phyloP scores from a whole-genome alignment of 2,888 invertebrate species.

The Synergus laeviventris region DNA sequence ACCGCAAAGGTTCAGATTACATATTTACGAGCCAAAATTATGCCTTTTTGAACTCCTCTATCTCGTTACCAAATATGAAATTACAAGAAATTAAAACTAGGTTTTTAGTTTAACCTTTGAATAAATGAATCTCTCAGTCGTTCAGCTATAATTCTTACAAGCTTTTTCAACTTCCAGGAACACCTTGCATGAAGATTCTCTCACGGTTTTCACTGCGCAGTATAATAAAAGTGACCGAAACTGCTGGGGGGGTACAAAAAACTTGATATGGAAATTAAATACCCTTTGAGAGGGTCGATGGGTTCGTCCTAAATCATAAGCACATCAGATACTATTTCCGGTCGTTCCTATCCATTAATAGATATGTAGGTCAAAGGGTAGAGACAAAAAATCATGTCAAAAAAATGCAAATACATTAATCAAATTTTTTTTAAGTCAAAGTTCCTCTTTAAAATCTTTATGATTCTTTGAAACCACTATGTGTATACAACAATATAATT shows the following conservation, averaged over 20 bases:
- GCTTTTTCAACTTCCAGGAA: background rate
- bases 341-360: background rate
- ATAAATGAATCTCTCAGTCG: background rate
- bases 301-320: background rate
- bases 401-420: background rate
- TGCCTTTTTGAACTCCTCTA: slow-evolving; percentile 50
- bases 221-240: background rate
- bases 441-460: background rate
- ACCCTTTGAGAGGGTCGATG: background rate
- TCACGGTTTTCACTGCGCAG: background rate
- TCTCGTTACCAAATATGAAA: background rate
- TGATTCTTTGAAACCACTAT: no score
- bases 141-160: no score
- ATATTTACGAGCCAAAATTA: slow-evolving; percentile 67
- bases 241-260: background rate
- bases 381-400: background rate
- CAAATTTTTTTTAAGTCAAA: background rate
- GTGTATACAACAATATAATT: no score
- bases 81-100: background rate
- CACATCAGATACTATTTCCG: background rate
- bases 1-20: slow-evolving; percentile 60
- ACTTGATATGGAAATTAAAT: background rate
- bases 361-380: background rate
- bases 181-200: background rate
- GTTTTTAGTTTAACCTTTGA: background rate